These are phyloP conservation scores for Halcyon senegalensis DNA, from an alignment of 2,113 vertebrate genomes.

Conservation along the genomic window DNA sequence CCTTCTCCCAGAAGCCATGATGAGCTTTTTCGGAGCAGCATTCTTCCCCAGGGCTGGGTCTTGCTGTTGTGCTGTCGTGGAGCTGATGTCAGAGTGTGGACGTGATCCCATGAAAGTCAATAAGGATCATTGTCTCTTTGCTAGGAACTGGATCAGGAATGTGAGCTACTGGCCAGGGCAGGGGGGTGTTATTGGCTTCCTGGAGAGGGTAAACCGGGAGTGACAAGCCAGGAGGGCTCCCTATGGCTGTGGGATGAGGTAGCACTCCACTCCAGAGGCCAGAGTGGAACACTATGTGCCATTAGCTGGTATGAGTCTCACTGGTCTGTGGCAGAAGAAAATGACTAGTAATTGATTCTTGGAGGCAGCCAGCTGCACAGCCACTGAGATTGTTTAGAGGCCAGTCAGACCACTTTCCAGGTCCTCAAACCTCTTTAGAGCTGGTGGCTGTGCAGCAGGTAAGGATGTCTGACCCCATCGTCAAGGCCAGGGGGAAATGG, in stretches of 20 bases:
- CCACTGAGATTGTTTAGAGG: background rate
- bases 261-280: background rate
- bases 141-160: background rate
- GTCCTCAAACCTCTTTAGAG: background rate
- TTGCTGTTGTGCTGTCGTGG: background rate
- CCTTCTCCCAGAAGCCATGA: background rate
- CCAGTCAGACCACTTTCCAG: background rate
- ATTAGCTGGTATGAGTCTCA: background rate
- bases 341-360: background rate
- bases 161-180: background rate
- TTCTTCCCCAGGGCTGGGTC: background rate
- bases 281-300: background rate
- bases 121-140: background rate
- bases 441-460: background rate
- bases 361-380: background rate
- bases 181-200: background rate
- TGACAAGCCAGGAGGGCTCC: background rate
- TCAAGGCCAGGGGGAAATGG: background rate
- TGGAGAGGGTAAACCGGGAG: background rate
- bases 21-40: background rate
- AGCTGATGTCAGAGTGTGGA: background rate
- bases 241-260: background rate
- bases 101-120: background rate
- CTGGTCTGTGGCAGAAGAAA: background rate
- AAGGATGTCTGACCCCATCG: rapidly evolving